Base-by-base conservation (phyloP, 2,888 invertebrate genomes). In the Spodoptera littoralis region DNA sequence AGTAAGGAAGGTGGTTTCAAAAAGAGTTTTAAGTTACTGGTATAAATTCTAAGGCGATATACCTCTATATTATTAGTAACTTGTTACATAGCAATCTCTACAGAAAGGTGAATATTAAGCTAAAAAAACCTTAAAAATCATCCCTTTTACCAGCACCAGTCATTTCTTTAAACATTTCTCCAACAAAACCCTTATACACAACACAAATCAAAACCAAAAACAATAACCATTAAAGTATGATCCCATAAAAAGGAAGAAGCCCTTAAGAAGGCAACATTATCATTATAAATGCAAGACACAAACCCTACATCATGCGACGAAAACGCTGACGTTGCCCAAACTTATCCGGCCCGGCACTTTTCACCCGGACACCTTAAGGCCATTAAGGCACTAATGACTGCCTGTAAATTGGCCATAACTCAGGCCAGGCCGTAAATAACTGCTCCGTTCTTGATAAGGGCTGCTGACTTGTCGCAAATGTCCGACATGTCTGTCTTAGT, bases 331-430 rank as follows among this genome's bases (percentile, higher is more conserved):
- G 80, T 81, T 72, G 84, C 86, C 86, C 75, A 82, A 91, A 90
- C 88, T 90, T 89, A 89, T 88, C 90, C 88, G 81, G 67, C 76
- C 58, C 85, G 84, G 86, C 90, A 90, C 91, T 93, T 93, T 91
- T 79, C 79, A 80, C 79, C 88, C 91, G 89, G 92, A 91, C 94
- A 94, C 94, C 93, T 94, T 92, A 78, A 87, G 90, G 91, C 92
- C 93, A 93, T 93, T 94, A 93, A 90, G 91, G 90, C 88, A 89
- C 84, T 94, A 94, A 94, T 94, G 94, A 93, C 93, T 93, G 91
- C 85, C 92, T 93, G 94, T 91, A 93, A 94, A 94, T 94, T 93
- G 94, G 93, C 94, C 92, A 92, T 94, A 94, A 94, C 88, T 94
- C 94, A 93, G 91, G 80, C 83, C 78, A 74, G 83, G 87, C 88